Evolutionary conservation across 1,140 invertebrate species (phyloP).

Genomic region (Drosophila lacteicornis): DNA sequence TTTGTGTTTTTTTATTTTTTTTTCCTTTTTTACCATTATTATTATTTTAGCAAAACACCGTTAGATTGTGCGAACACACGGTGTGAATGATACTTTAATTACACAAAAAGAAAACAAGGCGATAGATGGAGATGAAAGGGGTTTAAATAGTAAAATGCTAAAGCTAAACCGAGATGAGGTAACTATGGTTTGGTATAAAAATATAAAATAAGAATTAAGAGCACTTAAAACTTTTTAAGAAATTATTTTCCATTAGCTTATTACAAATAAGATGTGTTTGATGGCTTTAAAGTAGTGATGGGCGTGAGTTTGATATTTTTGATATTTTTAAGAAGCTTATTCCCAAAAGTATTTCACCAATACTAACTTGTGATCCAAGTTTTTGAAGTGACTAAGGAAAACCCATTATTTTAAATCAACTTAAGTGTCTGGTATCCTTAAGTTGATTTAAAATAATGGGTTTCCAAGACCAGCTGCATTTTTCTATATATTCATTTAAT

Average conservation of each 20-base stretch:
- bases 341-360: too few species aligned
- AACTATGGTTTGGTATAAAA: not conserved
- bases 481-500: constrained; percentile 13
- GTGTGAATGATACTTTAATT: constrained; percentile 83
- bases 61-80: constrained; percentile 78
- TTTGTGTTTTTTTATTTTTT: constrained; percentile 18
- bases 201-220: not conserved
- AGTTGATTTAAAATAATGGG: too few species aligned
- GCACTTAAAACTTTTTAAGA: too few species aligned
- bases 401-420: not conserved
- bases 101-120: constrained; percentile 32
- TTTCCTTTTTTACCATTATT: constrained; percentile 48
- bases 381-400: not conserved
- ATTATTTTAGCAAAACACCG: constrained; percentile 79
- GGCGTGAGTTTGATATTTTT: too few species aligned
- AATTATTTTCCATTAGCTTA: too few species aligned
- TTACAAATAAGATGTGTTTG: not conserved
- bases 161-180: constrained; percentile 16
- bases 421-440: too few species aligned
- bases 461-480: not conserved
- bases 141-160: constrained; percentile 4
- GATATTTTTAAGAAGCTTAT: too few species aligned
- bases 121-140: not conserved
- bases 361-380: too few species aligned
- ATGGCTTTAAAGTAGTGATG: not conserved